Evolutionary conservation across 2,113 vertebrate genomes (phyloP), one percentile per base, ranked within the genome.

Genomic region (Polyodon spathula): DNA sequence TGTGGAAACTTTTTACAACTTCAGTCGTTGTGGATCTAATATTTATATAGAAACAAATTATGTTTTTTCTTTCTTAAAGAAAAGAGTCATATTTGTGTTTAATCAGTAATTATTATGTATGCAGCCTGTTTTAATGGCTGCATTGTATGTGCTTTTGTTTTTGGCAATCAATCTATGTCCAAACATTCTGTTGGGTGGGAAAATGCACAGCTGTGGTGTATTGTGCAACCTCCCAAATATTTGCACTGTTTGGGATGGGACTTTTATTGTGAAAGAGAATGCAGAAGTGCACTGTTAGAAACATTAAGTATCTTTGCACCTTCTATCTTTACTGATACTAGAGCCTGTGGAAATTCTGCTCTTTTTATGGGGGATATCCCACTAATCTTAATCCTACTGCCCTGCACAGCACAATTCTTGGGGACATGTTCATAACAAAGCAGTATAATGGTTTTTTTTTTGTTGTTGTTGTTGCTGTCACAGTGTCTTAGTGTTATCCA

Each of bases 41-140:
- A 91, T 92, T 92, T 92, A 86, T 92, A 90, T 88, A 86, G 87
- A 88, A 50, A 63, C 65, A 62, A 59, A 58, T 56, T 65, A 44
- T 71, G 67, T 70, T 59, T 66, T 70, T 61, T 60, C n/a, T n/a
- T n/a, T n/a, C n/a, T 50, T 55, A 43, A 57, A 68, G 56, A 46
- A 17, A 27, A 56, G 42, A 55, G 39, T 39, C n/a, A 27, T 46
- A 40, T 16, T 50, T 38, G 27, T 53, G 42, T 46, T 14, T 56
- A 55, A 56, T 41, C 37, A 27, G 43, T 65, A 71, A 73, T 64
- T 67, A 68, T 77, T 72, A 76, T 73, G 79, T 70, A 75, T 78
- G 77, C 71, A 62, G 59, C 61, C 64, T 64, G 59, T 72, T 78
- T 77, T 71, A 65, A 65, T 83, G 86, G 81, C 86, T 90, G 83